phyloP scores from a whole-genome alignment of 2,797 vertebrate species.

The Neopelma chrysocephalum region DNA sequence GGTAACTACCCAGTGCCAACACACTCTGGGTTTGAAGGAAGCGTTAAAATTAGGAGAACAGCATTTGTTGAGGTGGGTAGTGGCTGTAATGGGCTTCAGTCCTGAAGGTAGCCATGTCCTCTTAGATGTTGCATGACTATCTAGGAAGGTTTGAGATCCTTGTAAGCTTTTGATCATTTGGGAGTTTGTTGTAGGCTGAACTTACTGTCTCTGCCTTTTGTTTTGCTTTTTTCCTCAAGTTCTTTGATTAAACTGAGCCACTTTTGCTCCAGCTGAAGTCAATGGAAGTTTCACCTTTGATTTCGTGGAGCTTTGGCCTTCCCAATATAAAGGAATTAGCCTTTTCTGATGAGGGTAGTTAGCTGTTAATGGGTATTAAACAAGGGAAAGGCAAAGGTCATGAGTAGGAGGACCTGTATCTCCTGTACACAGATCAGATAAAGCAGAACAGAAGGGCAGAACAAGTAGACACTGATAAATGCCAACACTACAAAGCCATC shows the following conservation, averaged over 20 bases:
- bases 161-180: constrained; percentile 14
- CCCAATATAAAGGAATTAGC: not conserved
- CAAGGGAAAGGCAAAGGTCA: not conserved
- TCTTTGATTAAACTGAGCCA: not conserved
- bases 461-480: not conserved
- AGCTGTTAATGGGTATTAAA: constrained; percentile 3
- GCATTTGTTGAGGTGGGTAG: not conserved
- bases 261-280: not conserved
- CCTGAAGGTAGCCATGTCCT: not conserved
- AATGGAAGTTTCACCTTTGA: constrained; percentile 18
- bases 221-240: constrained; percentile 13
- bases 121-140: not conserved
- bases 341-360: constrained; percentile 1
- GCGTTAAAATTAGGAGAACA: not conserved
- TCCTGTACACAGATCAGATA: not conserved
- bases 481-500: not conserved
- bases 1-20: not conserved
- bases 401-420: not conserved
- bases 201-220: not conserved
- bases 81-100: not conserved
- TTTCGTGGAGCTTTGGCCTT: not conserved
- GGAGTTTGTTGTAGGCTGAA: not conserved
- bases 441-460: not conserved
- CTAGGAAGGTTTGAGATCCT: not conserved
- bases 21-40: not conserved